A percentile compares a stretch with the other conserved stretches of the same genome.
Conservation (phyloP, 2,797 vertebrate species). For the Periparus ater region DNA sequence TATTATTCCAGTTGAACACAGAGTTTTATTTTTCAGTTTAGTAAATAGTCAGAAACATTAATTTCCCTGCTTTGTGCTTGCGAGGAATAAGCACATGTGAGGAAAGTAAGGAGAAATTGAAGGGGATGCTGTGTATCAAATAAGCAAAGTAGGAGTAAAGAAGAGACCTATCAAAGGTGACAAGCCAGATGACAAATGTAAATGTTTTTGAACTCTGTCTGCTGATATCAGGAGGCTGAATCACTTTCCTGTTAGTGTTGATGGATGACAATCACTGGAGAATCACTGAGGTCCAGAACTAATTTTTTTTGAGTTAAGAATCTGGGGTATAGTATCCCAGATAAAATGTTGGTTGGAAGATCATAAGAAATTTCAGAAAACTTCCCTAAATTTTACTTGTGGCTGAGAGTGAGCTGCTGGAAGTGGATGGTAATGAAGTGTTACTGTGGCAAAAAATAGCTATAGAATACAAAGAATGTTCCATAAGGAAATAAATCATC, state of each 20-base stretch:
- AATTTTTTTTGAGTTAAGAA: neutral
- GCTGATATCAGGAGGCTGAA: neutral
- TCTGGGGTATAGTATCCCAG: neutral
- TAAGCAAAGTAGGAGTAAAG: neutral
- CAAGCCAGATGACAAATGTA: neutral
- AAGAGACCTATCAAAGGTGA: neutral
- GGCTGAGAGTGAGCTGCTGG: neutral
- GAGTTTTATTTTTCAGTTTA: neutral
- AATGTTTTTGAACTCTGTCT: neutral
- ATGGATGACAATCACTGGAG: neutral
- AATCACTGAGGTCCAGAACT: neutral
- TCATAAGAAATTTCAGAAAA: constrained; percentile 13
- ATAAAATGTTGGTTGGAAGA: neutral
- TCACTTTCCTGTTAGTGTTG: neutral
- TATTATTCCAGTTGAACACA: neutral
- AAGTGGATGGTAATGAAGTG: neutral
- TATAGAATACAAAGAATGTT: neutral
- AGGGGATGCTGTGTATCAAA: neutral
- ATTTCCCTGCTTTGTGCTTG: neutral
- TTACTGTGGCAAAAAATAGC: constrained; percentile 26
- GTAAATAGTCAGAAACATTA: neutral
- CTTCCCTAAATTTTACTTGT: neutral
- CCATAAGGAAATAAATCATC: constrained; percentile 28
- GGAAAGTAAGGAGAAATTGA: neutral
- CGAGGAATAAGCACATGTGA: neutral